A percentile compares a stretch with the other conserved stretches of the same genome.
These are phyloP conservation scores for Campoletis sonorensis DNA, from an alignment of 1,140 invertebrate genomes.

Conservation along the genomic window DNA sequence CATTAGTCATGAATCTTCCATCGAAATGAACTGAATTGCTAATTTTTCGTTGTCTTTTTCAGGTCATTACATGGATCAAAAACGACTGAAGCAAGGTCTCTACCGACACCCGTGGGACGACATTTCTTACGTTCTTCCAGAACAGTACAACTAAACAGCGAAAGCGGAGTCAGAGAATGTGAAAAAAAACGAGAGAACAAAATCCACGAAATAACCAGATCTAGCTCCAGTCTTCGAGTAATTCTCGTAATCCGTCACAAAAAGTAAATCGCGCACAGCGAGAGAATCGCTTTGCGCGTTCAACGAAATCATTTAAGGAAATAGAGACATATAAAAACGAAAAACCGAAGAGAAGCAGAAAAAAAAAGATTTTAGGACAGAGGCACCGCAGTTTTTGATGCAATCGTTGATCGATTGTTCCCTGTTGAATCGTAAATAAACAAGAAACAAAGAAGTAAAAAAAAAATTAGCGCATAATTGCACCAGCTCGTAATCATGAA, in stretches of 20 bases:
- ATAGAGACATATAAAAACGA: neutral
- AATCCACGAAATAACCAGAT: conserved; percentile 34
- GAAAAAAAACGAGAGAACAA: conserved; percentile 28
- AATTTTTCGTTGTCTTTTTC: conserved; percentile 57
- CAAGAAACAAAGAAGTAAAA: conserved; percentile 4
- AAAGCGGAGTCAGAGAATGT: conserved; percentile 2
- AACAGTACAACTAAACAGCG: conserved; percentile 79
- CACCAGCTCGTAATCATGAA: neutral
- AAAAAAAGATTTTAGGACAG: neutral
- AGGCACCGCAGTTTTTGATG: neutral
- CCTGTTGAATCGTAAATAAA: neutral
- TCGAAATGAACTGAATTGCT: no score
- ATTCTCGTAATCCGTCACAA: conserved; percentile 42
- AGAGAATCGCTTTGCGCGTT: conserved; percentile 16
- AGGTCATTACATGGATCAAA: conserved; percentile 99
- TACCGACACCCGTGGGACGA: conserved; percentile 99
- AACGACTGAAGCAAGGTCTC: conserved; percentile 97
- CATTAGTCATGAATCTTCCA: no score
- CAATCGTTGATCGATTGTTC: conserved; percentile 28
- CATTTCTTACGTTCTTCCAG: conserved; percentile 97
- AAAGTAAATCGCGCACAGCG: conserved; percentile 18
- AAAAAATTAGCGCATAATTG: conserved; percentile 17
- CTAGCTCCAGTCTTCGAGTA: neutral
- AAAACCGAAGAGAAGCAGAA: neutral
- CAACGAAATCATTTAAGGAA: neutral